These are phyloP conservation scores for Terebella lapidaria DNA, from an alignment of 2,888 invertebrate genomes.

Conservation along the genomic window DNA sequence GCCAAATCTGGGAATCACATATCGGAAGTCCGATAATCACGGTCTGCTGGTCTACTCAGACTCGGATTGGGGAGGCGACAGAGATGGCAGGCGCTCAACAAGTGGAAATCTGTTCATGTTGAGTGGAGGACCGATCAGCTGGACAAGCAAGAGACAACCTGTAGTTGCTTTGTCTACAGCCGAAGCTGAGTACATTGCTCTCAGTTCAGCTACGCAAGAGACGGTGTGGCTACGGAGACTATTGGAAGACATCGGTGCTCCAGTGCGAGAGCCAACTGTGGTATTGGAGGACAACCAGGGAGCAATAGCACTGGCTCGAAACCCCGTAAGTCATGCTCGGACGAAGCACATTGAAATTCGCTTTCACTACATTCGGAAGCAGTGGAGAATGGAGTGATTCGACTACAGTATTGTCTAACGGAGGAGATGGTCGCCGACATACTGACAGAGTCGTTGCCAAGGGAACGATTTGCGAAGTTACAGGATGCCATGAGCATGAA, in stretches of 20 bases:
- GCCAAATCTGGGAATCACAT: background rate
- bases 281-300: conserved; percentile 26
- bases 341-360: too few relatives aligned
- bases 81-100: conserved; percentile 34
- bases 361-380: too few relatives aligned
- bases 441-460: too few relatives aligned
- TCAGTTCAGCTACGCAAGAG: conserved; percentile 24
- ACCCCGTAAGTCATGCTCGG: too few relatives aligned
- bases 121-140: conserved; percentile 32
- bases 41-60: conserved; percentile 29
- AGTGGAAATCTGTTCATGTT: conserved; percentile 34
- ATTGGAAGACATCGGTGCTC: conserved; percentile 8
- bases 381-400: too few relatives aligned
- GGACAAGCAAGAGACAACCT: conserved; percentile 39
- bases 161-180: conserved; percentile 38
- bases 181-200: conserved; percentile 44
- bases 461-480: too few relatives aligned
- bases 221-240: conserved; percentile 21
- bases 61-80: conserved; percentile 37
- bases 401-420: too few relatives aligned
- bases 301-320: too few relatives aligned
- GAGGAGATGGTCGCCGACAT: too few relatives aligned
- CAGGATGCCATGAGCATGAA: too few relatives aligned
- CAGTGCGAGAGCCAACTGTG: background rate
- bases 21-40: conserved; percentile 9